Conservation (phyloP, 2,113 vertebrate genomes). For the Xenopus laevis region DNA sequence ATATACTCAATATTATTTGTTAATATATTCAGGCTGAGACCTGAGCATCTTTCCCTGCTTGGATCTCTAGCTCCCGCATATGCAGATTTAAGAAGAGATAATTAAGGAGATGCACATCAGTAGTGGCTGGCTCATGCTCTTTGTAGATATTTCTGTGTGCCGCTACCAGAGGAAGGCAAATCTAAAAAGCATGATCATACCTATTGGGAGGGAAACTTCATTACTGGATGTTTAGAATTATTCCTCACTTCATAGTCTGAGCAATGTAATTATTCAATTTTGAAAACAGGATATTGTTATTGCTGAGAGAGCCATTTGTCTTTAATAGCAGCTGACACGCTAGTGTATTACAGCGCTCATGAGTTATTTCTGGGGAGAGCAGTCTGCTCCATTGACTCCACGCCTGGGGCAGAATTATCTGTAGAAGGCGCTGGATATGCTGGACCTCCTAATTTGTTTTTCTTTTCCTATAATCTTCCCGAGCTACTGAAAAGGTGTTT, state of each 20-base stretch:
- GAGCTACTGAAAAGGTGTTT: slow-evolving; percentile 38
- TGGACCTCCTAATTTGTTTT: slow-evolving; percentile 35
- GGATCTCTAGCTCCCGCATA: background rate
- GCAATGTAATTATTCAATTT: slow-evolving; percentile 55
- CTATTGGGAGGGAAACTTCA: slow-evolving; percentile 11
- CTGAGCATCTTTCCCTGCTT: background rate
- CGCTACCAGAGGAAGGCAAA: too few relatives aligned
- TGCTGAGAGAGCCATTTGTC: slow-evolving; percentile 59
- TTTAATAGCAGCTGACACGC: slow-evolving; percentile 49
- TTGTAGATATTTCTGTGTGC: too few relatives aligned
- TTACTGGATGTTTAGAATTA: slow-evolving; percentile 55
- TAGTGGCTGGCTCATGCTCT: too few relatives aligned
- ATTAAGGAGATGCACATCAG: background rate
- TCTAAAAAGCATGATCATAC: background rate
- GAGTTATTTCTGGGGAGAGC: slow-evolving; percentile 47
- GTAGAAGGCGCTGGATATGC: slow-evolving; percentile 29
- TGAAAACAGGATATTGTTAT: slow-evolving; percentile 51
- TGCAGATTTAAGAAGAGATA: slow-evolving; percentile 21
- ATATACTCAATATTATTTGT: too few relatives aligned
- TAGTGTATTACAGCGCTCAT: slow-evolving; percentile 43
- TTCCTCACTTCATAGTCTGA: slow-evolving; percentile 49
- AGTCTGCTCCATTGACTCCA: slow-evolving; percentile 32
- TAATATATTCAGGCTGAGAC: background rate
- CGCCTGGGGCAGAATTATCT: slow-evolving; percentile 39
- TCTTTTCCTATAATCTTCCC: slow-evolving; percentile 13